Base-by-base conservation (phyloP, 2,797 vertebrate species). In the Yasuhikotakia modesta region DNA sequence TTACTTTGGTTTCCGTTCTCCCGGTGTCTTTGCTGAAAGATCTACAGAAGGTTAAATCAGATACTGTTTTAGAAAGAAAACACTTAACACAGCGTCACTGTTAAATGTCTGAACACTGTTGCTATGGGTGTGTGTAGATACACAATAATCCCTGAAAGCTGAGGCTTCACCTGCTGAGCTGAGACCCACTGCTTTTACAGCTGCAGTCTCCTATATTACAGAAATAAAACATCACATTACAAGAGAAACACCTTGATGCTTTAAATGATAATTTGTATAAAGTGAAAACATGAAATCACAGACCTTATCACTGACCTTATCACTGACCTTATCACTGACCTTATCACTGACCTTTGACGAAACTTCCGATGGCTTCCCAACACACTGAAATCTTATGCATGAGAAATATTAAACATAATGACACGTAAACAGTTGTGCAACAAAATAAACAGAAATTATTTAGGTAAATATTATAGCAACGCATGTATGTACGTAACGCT, bases 311-410 rank as follows among this genome's bases (percentile, higher is more conserved):
- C n/a, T n/a, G n/a, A n/a, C n/a, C n/a, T n/a, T n/a, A n/a, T n/a
- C n/a, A 48, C 48, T 30, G 22, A 66, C 70, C 16, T 32, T 46
- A n/a, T n/a, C n/a, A 48, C 48, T 30, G 22, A 66, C 70, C 16
- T 32, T 46, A 2, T 70, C 50, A 61, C 22, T 60, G 66, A 69
- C 74, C 75, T 84, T 71, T 17, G 66, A 57, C 39, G 73, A 57
- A 11, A 70, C 52, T 19, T 63, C 73, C 5, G 83, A 82, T 1
- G 67, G 77, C 16, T 19, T 64, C 32, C 83, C 83, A 19, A 78
- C 67, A 60, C 83, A 84, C 73, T 75, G 70, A 52, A 84, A 50
- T n/a, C 83, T 82, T 52, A 14, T 17, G 0, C 13, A 67, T 22
- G 27, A 65, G 1, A 27, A 24, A 27, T 17, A 4, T 11, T n/a